phyloP scores from a whole-genome alignment of 2,888 invertebrate genomes.

The Aleiodes leptofemur region DNA sequence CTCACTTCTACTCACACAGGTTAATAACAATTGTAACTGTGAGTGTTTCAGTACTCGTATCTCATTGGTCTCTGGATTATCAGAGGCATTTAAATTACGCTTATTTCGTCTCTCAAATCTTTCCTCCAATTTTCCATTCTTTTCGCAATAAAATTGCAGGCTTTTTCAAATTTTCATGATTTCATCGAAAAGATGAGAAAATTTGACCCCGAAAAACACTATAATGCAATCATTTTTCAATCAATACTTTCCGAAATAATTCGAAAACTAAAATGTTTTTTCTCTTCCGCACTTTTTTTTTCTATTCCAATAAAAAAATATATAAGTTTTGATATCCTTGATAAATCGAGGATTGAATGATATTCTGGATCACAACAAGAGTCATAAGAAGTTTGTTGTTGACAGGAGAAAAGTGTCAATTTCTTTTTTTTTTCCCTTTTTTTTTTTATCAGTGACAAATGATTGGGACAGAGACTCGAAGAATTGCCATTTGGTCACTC shows the following conservation, averaged over 20 bases:
- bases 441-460: slow-evolving; percentile 49
- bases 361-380: background rate
- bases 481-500: slow-evolving; percentile 64
- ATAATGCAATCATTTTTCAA: too few relatives aligned
- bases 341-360: slow-evolving; percentile 14
- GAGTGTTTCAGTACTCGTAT: background rate
- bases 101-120: too few relatives aligned
- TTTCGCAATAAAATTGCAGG: background rate
- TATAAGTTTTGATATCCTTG: background rate
- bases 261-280: too few relatives aligned
- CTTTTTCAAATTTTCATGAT: too few relatives aligned
- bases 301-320: background rate
- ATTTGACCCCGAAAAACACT: too few relatives aligned
- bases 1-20: slow-evolving; percentile 3
- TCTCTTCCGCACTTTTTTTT: too few relatives aligned
- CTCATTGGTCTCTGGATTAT: slow-evolving; percentile 8
- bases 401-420: slow-evolving; percentile 47
- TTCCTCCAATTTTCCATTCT: background rate
- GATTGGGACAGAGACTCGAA: slow-evolving; percentile 61
- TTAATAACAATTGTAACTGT: slow-evolving; percentile 5
- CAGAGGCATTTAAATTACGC: background rate
- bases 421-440: slow-evolving; percentile 10
- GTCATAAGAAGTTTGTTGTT: slow-evolving; percentile 45
- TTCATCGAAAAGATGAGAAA: too few relatives aligned
- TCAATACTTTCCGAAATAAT: too few relatives aligned